A percentile compares a stretch with the other conserved stretches of the same genome.
Evolutionary conservation across 1,140 invertebrate species (phyloP).

Genomic region (Eubasilissa regina): DNA sequence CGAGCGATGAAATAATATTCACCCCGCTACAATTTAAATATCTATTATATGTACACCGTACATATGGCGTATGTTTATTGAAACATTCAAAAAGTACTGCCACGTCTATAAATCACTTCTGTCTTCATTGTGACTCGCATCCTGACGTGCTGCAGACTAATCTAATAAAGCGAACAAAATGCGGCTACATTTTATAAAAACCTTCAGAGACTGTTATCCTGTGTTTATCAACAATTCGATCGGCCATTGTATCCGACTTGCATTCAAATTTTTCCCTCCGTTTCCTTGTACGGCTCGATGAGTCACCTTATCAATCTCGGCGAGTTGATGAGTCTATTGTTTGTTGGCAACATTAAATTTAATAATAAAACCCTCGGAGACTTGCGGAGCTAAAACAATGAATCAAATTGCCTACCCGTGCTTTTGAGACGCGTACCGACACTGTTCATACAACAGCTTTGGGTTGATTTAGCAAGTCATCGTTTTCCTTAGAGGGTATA

Average conservation of each 20-base stretch:
- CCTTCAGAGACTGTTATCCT: too few species aligned
- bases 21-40: too few species aligned
- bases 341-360: constrained; percentile 15
- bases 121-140: too few species aligned
- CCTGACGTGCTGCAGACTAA: too few species aligned
- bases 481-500: neutral
- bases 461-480: neutral
- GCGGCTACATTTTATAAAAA: too few species aligned
- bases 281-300: constrained; percentile 10
- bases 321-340: constrained; percentile 29
- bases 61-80: too few species aligned
- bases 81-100: too few species aligned
- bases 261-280: neutral
- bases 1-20: too few species aligned
- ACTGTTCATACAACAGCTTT: neutral
- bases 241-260: neutral
- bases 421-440: neutral
- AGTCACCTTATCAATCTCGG: constrained; percentile 18
- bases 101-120: too few species aligned
- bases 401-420: constrained; percentile 10
- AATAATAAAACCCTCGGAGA: constrained; percentile 14
- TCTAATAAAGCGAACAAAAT: too few species aligned
- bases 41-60: too few species aligned
- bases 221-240: neutral
- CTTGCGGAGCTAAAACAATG: neutral